Base-by-base conservation (phyloP, 2,888 invertebrate species). In the Phortica magna region DNA sequence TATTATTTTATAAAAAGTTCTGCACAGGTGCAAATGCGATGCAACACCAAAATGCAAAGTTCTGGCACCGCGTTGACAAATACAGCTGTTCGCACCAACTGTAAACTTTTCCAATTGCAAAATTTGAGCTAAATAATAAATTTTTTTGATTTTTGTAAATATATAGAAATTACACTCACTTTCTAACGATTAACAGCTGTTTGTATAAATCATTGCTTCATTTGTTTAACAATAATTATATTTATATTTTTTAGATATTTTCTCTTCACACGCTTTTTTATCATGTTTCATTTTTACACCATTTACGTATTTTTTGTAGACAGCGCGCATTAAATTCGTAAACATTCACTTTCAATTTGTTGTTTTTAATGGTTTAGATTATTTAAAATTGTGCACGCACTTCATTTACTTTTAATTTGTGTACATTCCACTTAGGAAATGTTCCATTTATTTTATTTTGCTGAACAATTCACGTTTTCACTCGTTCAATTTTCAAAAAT, bases 241-340 rank as follows among this genome's bases (percentile, higher is more conserved):
- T 85, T 87, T 84, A 88, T 84, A 87, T 85, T 81, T 80, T 74
- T 76, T 70, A 53, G 68, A 39, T 75, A 78, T 84, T 74, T 70
- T 12, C 77, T 75, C 75, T 68, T 82, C 68, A 73, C 85, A 84
- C 80, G 77, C 82, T 78, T 71, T 48, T 83, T 85, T 83, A 87
- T 79, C 88, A 78, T 74, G 71, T 74, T 43, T 19, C 14, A 2
- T 76, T 84, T 74, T 73, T 9, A 43, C 19, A 70, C 68, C n/a
- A n/a, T 71, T 71, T 19, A 71, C 70, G 70, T 53, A 71, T 42
- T 31, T 71, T 71, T 71, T n/a, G n/a, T n/a, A n/a, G n/a, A n/a
- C n/a, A n/a, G 22, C 53, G 12, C 17, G 9, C 42, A n/a, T 12
- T 55, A n/a, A 31, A 31, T 71, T 53, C 42, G 53, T 53, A 71